phyloP scores from a whole-genome alignment of 2,797 vertebrate genomes.

The Synanceia verrucosa region DNA sequence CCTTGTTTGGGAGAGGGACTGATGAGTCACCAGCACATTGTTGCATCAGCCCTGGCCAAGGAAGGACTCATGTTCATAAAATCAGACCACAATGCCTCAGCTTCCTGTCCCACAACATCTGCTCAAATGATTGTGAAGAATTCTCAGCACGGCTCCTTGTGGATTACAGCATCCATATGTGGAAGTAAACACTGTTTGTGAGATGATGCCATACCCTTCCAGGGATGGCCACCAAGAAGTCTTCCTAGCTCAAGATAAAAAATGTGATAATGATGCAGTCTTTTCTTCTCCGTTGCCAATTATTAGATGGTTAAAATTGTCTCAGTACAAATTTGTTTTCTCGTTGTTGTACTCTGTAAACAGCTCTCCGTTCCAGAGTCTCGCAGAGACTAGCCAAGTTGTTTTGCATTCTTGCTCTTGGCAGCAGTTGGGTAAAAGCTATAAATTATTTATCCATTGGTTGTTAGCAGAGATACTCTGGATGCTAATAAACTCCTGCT shows the following conservation, averaged over 20 bases:
- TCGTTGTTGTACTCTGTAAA: conserved; percentile 46
- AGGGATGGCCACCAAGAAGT: conserved; percentile 30
- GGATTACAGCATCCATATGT: conserved; percentile 57
- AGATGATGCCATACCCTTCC: conserved; percentile 40
- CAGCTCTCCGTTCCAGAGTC: conserved; percentile 41
- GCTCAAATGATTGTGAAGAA: conserved; percentile 63
- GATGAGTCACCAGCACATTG: conserved; percentile 39
- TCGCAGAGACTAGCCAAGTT: conserved; percentile 42
- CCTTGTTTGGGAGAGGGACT: conserved; percentile 36
- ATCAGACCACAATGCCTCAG: conserved; percentile 63
- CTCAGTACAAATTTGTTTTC: conserved; percentile 41
- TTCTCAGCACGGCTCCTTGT: conserved; percentile 33
- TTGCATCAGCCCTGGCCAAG: conserved; percentile 37
- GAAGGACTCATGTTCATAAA: conserved; percentile 45
- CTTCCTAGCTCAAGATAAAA: conserved; percentile 3
- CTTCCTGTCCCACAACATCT: conserved; percentile 71
- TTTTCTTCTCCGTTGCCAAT: conserved; percentile 2
- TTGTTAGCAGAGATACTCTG: conserved; percentile 72
- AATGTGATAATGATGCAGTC: conserved; percentile 20
- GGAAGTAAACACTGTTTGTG: conserved; percentile 59
- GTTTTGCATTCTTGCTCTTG: conserved; percentile 66
- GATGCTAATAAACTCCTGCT: conserved; percentile 75
- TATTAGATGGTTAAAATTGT: conserved; percentile 37
- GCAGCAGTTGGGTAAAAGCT: conserved; percentile 72
- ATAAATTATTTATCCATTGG: conserved; percentile 77